These are phyloP conservation scores for Austrofundulus limnaeus DNA, from an alignment of 2,113 vertebrate genomes.

Conservation along the genomic window DNA sequence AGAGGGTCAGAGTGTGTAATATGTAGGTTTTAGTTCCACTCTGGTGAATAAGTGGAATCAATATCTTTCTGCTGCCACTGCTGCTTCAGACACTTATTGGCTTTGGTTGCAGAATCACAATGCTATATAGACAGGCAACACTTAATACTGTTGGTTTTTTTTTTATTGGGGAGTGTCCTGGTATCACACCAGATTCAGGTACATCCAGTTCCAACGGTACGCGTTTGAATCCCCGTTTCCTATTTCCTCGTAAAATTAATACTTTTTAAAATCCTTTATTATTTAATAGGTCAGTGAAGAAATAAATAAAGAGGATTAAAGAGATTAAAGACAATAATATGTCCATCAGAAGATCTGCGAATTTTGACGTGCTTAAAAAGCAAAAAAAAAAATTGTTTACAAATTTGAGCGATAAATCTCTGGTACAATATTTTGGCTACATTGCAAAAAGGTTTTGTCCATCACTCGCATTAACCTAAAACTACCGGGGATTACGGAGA, in stretches of 20 bases:
- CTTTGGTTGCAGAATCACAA: slow-evolving; percentile 72
- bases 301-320: not conserved
- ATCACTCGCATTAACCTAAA: slow-evolving; percentile 27
- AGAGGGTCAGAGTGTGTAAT: slow-evolving; percentile 66
- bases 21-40: slow-evolving; percentile 78
- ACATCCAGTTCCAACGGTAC: slow-evolving; percentile 28
- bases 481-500: slow-evolving; percentile 34
- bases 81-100: slow-evolving; percentile 72
- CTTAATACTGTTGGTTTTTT: slow-evolving; percentile 61
- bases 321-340: not conserved
- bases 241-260: not conserved
- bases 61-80: slow-evolving; percentile 70
- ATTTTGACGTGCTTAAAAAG: not conserved
- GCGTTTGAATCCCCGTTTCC: slow-evolving; percentile 2
- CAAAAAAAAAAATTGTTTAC: slow-evolving; percentile 12
- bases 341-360: not conserved
- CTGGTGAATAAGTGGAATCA: slow-evolving; percentile 72
- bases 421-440: slow-evolving; percentile 12
- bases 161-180: slow-evolving; percentile 43
- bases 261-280: not conserved
- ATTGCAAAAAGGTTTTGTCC: not conserved
- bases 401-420: slow-evolving; percentile 4
- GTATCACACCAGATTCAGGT: slow-evolving; percentile 43
- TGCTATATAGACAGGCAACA: slow-evolving; percentile 72
- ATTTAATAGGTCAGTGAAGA: not conserved